A percentile compares a stretch with the other conserved stretches of the same genome.
Conservation (phyloP, 2,113 vertebrate genomes). For the Syrmaticus mikado region DNA sequence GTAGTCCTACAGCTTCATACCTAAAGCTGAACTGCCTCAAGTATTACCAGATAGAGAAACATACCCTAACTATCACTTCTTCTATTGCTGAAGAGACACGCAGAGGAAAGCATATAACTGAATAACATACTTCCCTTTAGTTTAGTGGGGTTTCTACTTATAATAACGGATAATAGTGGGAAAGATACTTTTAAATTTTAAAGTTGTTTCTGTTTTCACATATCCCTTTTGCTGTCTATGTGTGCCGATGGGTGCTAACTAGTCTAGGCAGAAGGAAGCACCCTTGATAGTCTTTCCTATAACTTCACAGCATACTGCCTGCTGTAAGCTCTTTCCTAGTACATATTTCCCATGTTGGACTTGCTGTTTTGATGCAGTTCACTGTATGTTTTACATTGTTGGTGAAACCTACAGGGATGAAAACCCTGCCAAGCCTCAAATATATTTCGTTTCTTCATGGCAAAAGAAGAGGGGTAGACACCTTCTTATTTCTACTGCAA, state of each 20-base stretch:
- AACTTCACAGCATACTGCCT: neutral
- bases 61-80: neutral
- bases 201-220: neutral
- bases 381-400: neutral
- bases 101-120: neutral
- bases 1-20: neutral
- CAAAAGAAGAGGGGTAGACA: neutral
- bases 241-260: neutral
- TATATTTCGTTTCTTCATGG: neutral
- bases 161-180: neutral
- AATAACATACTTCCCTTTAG: neutral
- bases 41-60: neutral
- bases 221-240: neutral
- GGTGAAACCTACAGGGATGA: neutral
- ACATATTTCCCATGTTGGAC: neutral
- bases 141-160: neutral
- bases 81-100: neutral
- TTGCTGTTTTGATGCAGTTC: neutral
- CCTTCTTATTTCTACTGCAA: neutral
- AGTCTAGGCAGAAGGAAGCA: neutral
- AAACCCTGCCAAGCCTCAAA: neutral
- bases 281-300: neutral
- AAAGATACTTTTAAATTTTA: neutral
- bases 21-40: neutral
- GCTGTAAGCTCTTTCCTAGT: neutral